Conservation (phyloP, 1,140 invertebrate genomes). For the Leptinotarsa undecemlineata region DNA sequence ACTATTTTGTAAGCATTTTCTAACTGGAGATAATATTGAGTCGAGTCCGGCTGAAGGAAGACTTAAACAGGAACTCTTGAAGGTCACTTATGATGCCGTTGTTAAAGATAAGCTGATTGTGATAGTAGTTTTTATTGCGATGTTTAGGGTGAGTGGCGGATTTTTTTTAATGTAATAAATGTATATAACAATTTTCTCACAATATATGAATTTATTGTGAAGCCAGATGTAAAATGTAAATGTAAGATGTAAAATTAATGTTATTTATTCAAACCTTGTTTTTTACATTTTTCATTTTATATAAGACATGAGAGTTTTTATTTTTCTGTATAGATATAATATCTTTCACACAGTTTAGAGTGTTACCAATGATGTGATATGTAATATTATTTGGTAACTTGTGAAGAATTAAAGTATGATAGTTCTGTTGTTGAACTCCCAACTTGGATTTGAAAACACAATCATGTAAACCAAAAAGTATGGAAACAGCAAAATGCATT, state of each 20-base stretch:
- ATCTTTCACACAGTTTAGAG: too few species aligned
- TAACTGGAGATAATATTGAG: conserved; percentile 52
- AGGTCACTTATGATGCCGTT: conserved; percentile 83
- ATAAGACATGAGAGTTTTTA: too few species aligned
- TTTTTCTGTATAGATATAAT: too few species aligned
- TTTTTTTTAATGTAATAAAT: not conserved
- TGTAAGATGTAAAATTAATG: conserved; percentile 8
- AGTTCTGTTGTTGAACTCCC: too few species aligned
- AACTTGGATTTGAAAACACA: too few species aligned
- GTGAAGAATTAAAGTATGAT: too few species aligned
- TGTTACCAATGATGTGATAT: too few species aligned
- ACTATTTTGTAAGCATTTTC: conserved; percentile 70
- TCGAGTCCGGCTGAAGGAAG: conserved; percentile 52
- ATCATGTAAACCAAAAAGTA: too few species aligned
- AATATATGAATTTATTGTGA: not conserved
- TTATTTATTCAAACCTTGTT: not conserved
- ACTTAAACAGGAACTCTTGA: conserved; percentile 70
- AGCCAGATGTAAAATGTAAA: not conserved
- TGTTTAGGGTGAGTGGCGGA: conserved; percentile 65
- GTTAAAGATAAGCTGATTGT: conserved; percentile 83
- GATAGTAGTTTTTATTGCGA: conserved; percentile 72
- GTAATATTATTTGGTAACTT: too few species aligned
- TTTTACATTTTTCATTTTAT: too few species aligned
- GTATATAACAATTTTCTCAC: not conserved
- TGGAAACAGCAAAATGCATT: too few species aligned